phyloP scores from a whole-genome alignment of 1,140 invertebrate genomes.

The Sitophilus oryzae region DNA sequence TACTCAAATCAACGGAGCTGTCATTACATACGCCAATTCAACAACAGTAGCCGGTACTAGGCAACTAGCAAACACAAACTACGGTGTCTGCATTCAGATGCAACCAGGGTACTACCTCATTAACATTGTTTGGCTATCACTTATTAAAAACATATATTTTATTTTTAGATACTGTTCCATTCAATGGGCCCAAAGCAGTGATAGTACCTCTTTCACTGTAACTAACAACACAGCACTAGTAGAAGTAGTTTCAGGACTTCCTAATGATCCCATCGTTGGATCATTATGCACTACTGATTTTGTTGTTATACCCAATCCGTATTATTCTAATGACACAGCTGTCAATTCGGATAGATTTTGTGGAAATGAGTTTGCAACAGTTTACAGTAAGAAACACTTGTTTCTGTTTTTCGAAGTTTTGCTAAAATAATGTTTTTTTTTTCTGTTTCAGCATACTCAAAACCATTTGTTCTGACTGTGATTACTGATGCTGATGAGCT shows the following conservation, averaged over 20 bases:
- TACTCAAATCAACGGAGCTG: conserved; percentile 49
- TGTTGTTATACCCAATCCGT: conserved; percentile 67
- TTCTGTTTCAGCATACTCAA: conserved; percentile 50
- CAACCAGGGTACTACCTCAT: conserved; percentile 45
- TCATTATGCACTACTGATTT: conserved; percentile 61
- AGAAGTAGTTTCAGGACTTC: conserved; percentile 40
- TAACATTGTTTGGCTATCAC: no score
- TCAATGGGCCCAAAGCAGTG: conserved; percentile 51
- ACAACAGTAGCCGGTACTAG: conserved; percentile 53
- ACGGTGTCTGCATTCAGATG: conserved; percentile 68
- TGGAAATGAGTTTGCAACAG: conserved; percentile 60
- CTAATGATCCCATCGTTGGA: conserved; percentile 4
- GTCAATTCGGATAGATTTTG: conserved; percentile 63
- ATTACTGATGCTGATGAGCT: conserved; percentile 53
- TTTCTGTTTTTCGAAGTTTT: background rate
- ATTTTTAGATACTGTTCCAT: conserved; percentile 53
- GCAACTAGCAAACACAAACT: conserved; percentile 67
- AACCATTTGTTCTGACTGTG: conserved; percentile 68
- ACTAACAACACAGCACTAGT: conserved; percentile 50
- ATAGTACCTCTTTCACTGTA: conserved; percentile 62
- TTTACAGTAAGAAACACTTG: conserved; percentile 50
- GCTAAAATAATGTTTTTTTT: no score
- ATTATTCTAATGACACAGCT: conserved; percentile 42
- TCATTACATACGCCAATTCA: conserved; percentile 37
- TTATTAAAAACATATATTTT: no score